Evolutionary conservation across 2,888 invertebrate genomes (phyloP).

Genomic region (Falcaria lacertinaria): DNA sequence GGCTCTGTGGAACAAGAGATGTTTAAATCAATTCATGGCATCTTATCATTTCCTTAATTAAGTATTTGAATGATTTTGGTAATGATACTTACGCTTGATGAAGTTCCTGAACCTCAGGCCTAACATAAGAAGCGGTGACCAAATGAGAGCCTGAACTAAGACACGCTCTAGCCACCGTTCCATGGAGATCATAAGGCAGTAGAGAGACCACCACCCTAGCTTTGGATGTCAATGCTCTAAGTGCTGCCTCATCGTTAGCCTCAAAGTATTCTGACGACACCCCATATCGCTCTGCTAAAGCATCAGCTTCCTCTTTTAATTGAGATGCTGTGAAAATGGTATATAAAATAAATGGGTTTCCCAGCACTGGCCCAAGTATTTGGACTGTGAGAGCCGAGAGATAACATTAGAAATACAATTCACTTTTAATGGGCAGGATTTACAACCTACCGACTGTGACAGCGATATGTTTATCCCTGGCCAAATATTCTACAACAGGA

Average conservation of each 20-base stretch:
- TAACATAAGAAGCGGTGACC: slow-evolving; percentile 98
- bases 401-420: no score
- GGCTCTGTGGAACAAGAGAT: slow-evolving; percentile 79
- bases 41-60: no score
- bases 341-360: no score
- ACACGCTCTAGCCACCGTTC: slow-evolving; percentile 91
- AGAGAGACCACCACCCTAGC: slow-evolving; percentile 91
- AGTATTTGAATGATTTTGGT: neutral
- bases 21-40: no score
- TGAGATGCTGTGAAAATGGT: slow-evolving; percentile 81
- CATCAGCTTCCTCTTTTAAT: slow-evolving; percentile 93
- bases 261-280: slow-evolving; percentile 91
- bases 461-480: slow-evolving; percentile 88
- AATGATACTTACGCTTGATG: slow-evolving; percentile 82
- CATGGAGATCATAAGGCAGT: slow-evolving; percentile 94
- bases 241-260: slow-evolving; percentile 85
- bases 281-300: slow-evolving; percentile 87
- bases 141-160: slow-evolving; percentile 92
- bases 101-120: slow-evolving; percentile 88
- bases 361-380: no score
- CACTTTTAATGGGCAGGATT: no score
- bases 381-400: no score
- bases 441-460: slow-evolving; percentile 85
- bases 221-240: slow-evolving; percentile 84
- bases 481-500: slow-evolving; percentile 96